These are phyloP conservation scores for Okamejei kenojei DNA, from an alignment of 2,797 vertebrate species.

Conservation along the genomic window DNA sequence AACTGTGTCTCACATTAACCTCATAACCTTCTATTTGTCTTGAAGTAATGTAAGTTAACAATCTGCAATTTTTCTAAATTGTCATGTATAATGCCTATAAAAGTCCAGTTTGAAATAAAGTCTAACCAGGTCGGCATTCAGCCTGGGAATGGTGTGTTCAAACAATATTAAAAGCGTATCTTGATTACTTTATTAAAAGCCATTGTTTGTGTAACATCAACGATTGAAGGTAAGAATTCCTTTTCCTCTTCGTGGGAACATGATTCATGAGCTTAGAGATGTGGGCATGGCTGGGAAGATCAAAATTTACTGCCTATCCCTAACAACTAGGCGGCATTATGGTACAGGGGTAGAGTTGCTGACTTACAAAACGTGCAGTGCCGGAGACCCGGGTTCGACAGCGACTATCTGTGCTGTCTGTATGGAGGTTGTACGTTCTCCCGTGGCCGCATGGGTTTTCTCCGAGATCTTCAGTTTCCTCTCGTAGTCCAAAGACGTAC, in stretches of 20 bases:
- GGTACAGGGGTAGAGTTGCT: too few relatives aligned
- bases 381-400: too few relatives aligned
- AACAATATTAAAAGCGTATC: neutral
- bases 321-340: too few relatives aligned
- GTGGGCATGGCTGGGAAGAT: too few relatives aligned
- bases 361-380: too few relatives aligned
- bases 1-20: neutral
- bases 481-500: too few relatives aligned
- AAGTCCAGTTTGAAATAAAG: neutral
- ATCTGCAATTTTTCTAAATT: slow-evolving; percentile 4
- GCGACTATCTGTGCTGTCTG: too few relatives aligned
- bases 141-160: neutral
- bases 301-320: too few relatives aligned
- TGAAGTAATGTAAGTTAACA: neutral
- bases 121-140: neutral
- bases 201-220: neutral
- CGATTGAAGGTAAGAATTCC: neutral
- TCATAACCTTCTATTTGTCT: slow-evolving; percentile 10
- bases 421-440: too few relatives aligned
- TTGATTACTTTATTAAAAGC: neutral
- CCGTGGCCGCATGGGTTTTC: too few relatives aligned
- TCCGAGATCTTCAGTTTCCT: too few relatives aligned
- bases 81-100: neutral
- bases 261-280: neutral
- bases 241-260: neutral